phyloP scores from a whole-genome alignment of 2,888 invertebrate species.

The Fragum sueziense region DNA sequence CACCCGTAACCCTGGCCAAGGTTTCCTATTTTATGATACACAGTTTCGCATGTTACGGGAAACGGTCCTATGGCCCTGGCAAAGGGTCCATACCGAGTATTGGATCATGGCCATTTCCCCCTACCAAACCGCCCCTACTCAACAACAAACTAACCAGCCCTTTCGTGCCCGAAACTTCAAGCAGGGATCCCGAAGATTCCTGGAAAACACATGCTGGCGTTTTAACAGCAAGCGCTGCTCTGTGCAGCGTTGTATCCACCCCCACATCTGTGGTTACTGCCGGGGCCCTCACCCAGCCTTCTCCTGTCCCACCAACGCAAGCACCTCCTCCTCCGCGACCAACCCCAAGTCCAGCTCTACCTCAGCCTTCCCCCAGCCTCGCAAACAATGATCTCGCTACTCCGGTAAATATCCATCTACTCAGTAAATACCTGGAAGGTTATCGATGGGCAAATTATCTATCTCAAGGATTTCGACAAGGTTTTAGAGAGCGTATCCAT shows the following conservation, averaged over 20 bases:
- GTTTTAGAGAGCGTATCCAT: too few species aligned
- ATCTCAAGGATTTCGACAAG: slow-evolving; percentile 15
- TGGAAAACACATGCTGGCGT: slow-evolving; percentile 29
- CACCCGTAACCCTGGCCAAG: slow-evolving; percentile 13
- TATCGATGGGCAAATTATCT: slow-evolving; percentile 5
- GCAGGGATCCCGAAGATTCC: neutral
- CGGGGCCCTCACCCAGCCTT: slow-evolving; percentile 23
- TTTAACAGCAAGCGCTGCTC: slow-evolving; percentile 24
- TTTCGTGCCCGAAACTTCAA: neutral
- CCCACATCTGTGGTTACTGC: slow-evolving; percentile 33
- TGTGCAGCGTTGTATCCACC: neutral
- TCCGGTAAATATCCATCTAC: neutral
- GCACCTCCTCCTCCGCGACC: neutral
- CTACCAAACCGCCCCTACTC: neutral
- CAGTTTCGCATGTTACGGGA: slow-evolving; percentile 40
- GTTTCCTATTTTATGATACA: slow-evolving; percentile 27
- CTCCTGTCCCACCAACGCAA: slow-evolving; percentile 12
- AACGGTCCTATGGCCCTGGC: slow-evolving; percentile 26
- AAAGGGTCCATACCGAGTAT: slow-evolving; percentile 36
- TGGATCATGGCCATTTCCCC: slow-evolving; percentile 46
- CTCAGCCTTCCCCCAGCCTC: neutral
- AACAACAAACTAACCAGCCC: neutral
- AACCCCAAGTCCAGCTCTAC: neutral
- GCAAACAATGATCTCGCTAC: neutral
- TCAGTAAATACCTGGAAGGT: neutral